These are phyloP conservation scores for Rhea americana DNA, from an alignment of 2,113 vertebrate genomes.

Conservation along the genomic window DNA sequence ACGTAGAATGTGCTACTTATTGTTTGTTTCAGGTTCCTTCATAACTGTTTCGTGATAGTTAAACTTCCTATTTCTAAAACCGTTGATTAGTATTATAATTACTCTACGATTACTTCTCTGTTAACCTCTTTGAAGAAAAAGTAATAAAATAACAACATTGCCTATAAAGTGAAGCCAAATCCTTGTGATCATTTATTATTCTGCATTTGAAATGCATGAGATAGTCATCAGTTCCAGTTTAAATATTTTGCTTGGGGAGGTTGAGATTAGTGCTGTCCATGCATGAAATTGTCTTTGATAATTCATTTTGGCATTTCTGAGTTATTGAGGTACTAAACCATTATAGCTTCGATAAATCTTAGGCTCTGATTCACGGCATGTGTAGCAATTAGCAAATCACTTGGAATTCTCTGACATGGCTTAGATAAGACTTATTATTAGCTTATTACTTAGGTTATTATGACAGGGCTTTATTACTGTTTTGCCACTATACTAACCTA, in stretches of 20 bases:
- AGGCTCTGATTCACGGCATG: constrained; percentile 8
- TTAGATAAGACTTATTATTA: not conserved
- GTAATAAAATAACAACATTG: not conserved
- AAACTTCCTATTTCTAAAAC: not conserved
- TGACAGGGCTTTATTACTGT: constrained; percentile 43
- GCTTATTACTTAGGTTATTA: too few relatives aligned
- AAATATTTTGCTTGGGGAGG: not conserved
- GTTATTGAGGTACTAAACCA: constrained; percentile 32
- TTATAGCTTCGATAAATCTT: constrained; percentile 24
- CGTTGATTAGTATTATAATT: not conserved
- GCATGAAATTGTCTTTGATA: constrained; percentile 69
- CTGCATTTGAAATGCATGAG: constrained; percentile 25
- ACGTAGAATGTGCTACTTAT: not conserved
- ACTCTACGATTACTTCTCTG: not conserved
- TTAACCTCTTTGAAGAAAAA: not conserved
- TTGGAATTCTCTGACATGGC: constrained; percentile 35
- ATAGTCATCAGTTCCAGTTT: constrained; percentile 42
- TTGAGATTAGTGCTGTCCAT: constrained; percentile 37
- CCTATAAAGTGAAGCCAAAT: not conserved
- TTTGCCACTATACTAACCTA: constrained; percentile 52
- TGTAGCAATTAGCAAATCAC: constrained; percentile 49
- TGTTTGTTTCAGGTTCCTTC: not conserved
- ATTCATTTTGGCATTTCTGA: constrained; percentile 53
- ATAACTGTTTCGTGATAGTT: not conserved
- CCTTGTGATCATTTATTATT: constrained; percentile 25